Percentiles rank a stretch among this genome's conserved stretches.
phyloP scores from a whole-genome alignment of 2,797 vertebrate genomes.

The Artibeus lituratus region DNA sequence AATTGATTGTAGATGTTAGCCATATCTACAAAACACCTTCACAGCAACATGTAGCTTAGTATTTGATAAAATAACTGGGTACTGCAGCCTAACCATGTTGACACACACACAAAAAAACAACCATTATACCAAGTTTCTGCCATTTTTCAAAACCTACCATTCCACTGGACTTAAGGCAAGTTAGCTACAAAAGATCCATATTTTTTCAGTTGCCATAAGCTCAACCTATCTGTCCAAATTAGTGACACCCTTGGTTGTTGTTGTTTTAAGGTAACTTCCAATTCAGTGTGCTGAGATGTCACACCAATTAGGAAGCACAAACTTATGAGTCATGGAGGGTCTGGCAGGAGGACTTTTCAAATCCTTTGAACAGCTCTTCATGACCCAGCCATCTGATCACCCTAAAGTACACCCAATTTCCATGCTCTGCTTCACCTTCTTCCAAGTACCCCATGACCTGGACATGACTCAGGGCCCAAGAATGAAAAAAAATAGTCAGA shows the following conservation, averaged over 20 bases:
- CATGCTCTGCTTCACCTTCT: constrained; percentile 40
- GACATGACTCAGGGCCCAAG: constrained; percentile 58
- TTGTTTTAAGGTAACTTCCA: background rate
- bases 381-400: background rate
- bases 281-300: background rate
- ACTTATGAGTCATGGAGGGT: constrained; percentile 21
- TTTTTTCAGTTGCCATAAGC: background rate
- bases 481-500: constrained; percentile 62
- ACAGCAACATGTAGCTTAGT: background rate
- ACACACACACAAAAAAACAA: background rate
- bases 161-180: background rate
- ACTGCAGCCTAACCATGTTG: background rate
- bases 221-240: background rate
- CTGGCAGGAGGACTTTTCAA: constrained; percentile 39
- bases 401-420: constrained; percentile 20
- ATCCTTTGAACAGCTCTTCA: constrained; percentile 31
- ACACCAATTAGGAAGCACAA: constrained; percentile 29
- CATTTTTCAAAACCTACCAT: background rate
- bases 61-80: background rate
- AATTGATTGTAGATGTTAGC: background rate
- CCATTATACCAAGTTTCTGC: background rate
- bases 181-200: background rate
- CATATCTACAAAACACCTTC: background rate
- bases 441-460: constrained; percentile 36
- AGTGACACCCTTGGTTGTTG: background rate